Evolutionary conservation across 2,888 invertebrate species (phyloP).

Genomic region (Tinea trinotella): DNA sequence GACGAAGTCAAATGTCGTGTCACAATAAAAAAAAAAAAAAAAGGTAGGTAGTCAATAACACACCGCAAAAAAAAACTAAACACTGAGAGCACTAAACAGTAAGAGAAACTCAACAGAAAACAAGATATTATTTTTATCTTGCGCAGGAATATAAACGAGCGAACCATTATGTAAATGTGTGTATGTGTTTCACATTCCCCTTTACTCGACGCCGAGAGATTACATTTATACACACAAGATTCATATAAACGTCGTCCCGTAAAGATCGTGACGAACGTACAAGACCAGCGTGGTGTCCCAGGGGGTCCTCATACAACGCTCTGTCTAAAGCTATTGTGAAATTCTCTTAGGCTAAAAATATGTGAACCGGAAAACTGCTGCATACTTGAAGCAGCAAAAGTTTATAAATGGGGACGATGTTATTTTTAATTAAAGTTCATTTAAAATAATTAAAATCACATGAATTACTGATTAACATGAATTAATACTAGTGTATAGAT

Average conservation of each 20-base stretch:
- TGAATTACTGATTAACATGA: too few relatives aligned
- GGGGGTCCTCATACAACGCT: not conserved
- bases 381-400: too few relatives aligned
- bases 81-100: too few relatives aligned
- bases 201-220: slow-evolving; percentile 4
- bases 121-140: slow-evolving; percentile 14
- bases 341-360: not conserved
- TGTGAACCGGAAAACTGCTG: not conserved
- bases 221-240: slow-evolving; percentile 18
- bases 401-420: not conserved
- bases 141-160: slow-evolving; percentile 10
- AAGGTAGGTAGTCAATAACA: too few relatives aligned
- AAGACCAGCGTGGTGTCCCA: slow-evolving; percentile 2
- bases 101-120: not conserved
- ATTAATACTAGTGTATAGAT: too few relatives aligned
- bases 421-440: too few relatives aligned
- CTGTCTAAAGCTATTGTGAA: not conserved
- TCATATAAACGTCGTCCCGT: slow-evolving; percentile 15
- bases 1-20: too few relatives aligned
- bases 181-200: slow-evolving; percentile 18
- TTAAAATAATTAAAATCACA: too few relatives aligned
- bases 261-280: slow-evolving; percentile 18
- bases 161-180: slow-evolving; percentile 18
- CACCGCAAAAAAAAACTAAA: too few relatives aligned
- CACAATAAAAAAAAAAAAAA: too few relatives aligned